phyloP scores from a whole-genome alignment of 2,113 vertebrate species.

The Pseudonaja textilis region DNA sequence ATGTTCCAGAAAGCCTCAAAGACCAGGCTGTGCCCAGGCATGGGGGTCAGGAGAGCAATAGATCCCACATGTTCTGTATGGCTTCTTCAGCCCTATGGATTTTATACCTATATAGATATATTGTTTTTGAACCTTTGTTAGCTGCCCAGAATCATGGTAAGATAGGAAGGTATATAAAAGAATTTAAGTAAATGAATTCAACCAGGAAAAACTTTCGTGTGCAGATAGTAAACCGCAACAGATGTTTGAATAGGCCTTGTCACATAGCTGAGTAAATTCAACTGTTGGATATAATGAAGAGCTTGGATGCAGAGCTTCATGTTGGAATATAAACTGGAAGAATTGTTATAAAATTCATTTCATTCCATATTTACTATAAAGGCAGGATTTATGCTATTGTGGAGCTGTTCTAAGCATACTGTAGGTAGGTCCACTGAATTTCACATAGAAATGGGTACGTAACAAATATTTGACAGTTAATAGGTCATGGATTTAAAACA shows the following conservation, averaged over 20 bases:
- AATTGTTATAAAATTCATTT: background rate
- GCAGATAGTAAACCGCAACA: background rate
- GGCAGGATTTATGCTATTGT: background rate
- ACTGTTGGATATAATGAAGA: background rate
- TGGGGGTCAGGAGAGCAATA: background rate
- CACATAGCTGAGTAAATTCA: background rate
- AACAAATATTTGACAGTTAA: background rate
- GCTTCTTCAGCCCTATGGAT: background rate
- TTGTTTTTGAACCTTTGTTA: background rate
- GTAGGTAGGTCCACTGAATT: background rate
- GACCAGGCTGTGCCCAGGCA: background rate
- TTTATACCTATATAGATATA: background rate
- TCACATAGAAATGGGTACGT: background rate
- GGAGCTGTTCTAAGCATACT: background rate
- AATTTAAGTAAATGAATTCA: background rate
- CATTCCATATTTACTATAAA: background rate
- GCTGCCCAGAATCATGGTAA: background rate
- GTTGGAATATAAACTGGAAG: background rate
- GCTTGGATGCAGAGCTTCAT: background rate
- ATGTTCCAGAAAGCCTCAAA: background rate
- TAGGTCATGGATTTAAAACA: too few species aligned
- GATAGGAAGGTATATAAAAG: background rate
- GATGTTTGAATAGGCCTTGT: background rate
- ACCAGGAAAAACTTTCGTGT: background rate
- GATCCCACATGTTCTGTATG: background rate